Conservation (phyloP, 1,140 invertebrate species). For the Drosophila bocqueti region DNA sequence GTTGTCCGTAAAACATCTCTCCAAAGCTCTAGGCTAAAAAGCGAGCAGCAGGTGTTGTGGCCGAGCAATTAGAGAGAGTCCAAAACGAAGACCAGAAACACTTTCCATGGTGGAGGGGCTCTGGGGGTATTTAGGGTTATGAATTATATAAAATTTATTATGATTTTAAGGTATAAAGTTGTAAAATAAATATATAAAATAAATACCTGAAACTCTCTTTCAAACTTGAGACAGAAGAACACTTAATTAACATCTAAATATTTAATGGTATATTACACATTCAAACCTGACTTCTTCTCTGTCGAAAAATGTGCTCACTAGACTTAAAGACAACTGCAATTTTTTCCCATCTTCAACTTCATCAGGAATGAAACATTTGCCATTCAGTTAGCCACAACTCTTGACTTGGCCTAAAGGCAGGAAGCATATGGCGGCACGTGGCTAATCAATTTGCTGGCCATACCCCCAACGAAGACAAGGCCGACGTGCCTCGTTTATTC, state of each 20-base stretch:
- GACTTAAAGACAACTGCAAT: conserved; percentile 3
- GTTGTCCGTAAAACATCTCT: conserved; percentile 45
- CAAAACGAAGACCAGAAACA: conserved; percentile 18
- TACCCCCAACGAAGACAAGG: conserved; percentile 4
- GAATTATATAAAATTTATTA: neutral
- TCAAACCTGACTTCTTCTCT: neutral
- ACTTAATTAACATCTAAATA: neutral
- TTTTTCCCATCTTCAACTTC: neutral
- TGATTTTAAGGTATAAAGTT: neutral
- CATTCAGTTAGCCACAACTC: conserved; percentile 28
- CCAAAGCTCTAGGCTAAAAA: conserved; percentile 30
- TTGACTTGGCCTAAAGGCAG: conserved; percentile 15
- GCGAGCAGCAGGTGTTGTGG: conserved; percentile 70
- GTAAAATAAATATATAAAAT: neutral
- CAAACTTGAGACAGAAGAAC: neutral
- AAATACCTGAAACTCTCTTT: too few species aligned
- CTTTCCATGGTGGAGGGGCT: conserved; percentile 29
- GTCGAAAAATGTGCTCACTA: neutral
- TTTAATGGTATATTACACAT: neutral
- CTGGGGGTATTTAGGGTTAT: neutral
- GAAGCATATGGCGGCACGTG: conserved; percentile 53
- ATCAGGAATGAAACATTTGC: conserved; percentile 18
- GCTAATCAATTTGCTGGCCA: conserved; percentile 67
- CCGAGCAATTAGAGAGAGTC: conserved; percentile 71
- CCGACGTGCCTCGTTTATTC: neutral